Percentiles rank a stretch among this genome's conserved stretches.
phyloP scores from a whole-genome alignment of 1,140 invertebrate genomes.

The Chironomus striatipennis region DNA sequence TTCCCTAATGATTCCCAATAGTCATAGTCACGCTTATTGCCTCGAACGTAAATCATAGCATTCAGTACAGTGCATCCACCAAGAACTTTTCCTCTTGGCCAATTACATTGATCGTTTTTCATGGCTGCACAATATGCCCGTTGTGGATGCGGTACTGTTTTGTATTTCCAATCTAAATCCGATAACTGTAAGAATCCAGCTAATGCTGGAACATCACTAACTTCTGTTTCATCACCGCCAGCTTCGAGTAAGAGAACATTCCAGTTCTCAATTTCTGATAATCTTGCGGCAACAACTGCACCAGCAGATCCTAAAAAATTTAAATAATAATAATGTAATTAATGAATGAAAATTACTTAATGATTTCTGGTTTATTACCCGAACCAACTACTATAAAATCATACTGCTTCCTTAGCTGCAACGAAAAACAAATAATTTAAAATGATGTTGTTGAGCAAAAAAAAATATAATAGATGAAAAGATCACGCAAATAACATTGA shows the following conservation, averaged over 20 bases:
- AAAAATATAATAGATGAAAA: neutral
- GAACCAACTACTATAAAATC: conserved; percentile 83
- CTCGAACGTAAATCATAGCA: conserved; percentile 91
- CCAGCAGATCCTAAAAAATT: conserved; percentile 57
- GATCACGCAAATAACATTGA: neutral
- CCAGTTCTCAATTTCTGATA: conserved; percentile 72
- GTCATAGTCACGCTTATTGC: conserved; percentile 86
- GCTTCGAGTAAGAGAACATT: conserved; percentile 75
- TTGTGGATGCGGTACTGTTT: conserved; percentile 69
- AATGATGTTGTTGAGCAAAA: too few relatives aligned
- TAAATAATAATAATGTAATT: neutral
- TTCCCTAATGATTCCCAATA: conserved; percentile 82
- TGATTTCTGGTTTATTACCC: conserved; percentile 46
- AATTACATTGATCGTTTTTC: conserved; percentile 75
- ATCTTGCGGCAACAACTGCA: conserved; percentile 80
- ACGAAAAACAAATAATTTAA: conserved; percentile 28
- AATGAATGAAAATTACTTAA: too few relatives aligned
- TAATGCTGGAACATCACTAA: conserved; percentile 67
- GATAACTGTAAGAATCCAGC: conserved; percentile 68
- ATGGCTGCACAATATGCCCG: conserved; percentile 72
- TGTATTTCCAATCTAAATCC: conserved; percentile 87
- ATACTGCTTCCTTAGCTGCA: conserved; percentile 61
- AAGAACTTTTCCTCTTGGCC: conserved; percentile 78
- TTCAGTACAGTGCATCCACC: conserved; percentile 93
- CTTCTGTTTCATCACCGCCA: conserved; percentile 71